Conservation (phyloP, 2,888 invertebrate genomes). For the Conchocele bisecta region DNA sequence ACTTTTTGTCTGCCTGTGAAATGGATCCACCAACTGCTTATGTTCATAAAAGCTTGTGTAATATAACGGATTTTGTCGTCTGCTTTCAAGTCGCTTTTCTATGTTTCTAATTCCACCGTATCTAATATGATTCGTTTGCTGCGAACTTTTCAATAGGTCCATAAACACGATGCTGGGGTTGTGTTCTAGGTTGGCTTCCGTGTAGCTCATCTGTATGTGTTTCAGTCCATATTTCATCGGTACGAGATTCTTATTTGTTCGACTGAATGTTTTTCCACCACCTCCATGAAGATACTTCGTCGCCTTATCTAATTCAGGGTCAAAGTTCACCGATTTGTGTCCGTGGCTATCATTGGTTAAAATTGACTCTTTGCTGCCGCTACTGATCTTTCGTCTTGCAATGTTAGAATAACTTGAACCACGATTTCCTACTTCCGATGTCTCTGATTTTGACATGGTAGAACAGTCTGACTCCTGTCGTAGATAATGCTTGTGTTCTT, state of each 20-base stretch:
- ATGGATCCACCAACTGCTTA: constrained; percentile 57
- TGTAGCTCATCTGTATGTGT: constrained; percentile 68
- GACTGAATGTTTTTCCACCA: constrained; percentile 62
- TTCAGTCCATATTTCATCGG: constrained; percentile 61
- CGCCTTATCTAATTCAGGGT: constrained; percentile 67
- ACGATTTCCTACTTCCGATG: too few species aligned
- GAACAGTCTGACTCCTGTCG: too few species aligned
- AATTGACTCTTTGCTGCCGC: not conserved
- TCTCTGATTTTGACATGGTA: too few species aligned
- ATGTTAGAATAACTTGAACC: too few species aligned
- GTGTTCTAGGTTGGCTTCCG: constrained; percentile 67
- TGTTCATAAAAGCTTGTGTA: constrained; percentile 64
- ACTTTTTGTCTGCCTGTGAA: constrained; percentile 40
- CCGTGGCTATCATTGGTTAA: not conserved
- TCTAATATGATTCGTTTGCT: constrained; percentile 58
- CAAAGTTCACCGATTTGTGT: constrained; percentile 53
- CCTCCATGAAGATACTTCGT: constrained; percentile 62
- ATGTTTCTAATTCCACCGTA: constrained; percentile 58
- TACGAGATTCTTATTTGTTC: constrained; percentile 60
- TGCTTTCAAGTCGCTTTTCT: constrained; percentile 62
- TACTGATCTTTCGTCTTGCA: constrained; percentile 14
- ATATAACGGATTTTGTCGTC: constrained; percentile 59
- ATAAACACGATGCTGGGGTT: constrained; percentile 70
- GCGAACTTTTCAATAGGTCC: constrained; percentile 66
- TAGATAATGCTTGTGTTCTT: too few species aligned